A percentile compares a stretch with the other conserved stretches of the same genome.
phyloP scores from a whole-genome alignment of 2,888 invertebrate genomes.

The Tipula lateralis region DNA sequence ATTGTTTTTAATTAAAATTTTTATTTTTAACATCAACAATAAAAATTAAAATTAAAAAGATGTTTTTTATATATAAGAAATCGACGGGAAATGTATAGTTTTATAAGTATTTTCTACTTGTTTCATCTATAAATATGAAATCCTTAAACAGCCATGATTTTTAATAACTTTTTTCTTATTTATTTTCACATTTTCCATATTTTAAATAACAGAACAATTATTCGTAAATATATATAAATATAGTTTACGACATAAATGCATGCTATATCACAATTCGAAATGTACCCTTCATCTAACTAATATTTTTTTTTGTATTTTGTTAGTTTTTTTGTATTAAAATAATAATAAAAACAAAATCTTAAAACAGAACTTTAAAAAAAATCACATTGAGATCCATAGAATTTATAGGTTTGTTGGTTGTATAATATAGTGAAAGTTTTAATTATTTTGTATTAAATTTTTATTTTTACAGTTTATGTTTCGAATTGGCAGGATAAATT shows the following conservation, averaged over 20 bases:
- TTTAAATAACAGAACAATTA: neutral
- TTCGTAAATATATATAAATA: neutral
- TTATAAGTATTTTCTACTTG: neutral
- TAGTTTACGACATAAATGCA: neutral
- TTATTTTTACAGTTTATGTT: neutral
- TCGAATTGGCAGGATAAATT: neutral
- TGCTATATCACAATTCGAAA: slow-evolving; percentile 11
- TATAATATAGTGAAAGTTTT: neutral
- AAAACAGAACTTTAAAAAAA: too few relatives aligned
- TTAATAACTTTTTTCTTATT: neutral
- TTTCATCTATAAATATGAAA: slow-evolving; percentile 1
- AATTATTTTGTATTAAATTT: neutral
- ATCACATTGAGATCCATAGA: slow-evolving; percentile 13
- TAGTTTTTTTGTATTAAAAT: neutral
- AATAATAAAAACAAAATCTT: neutral
- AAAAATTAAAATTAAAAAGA: neutral
- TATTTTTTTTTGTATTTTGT: neutral
- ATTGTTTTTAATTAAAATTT: neutral
- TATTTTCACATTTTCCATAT: neutral
- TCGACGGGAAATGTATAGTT: neutral
- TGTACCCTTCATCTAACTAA: neutral
- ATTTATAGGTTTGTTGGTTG: neutral
- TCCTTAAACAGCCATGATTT: slow-evolving; percentile 6
- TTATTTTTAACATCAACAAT: neutral
- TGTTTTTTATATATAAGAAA: neutral